Conservation (phyloP, 2,797 vertebrate species). For the Myoxocephalus aenaeus region DNA sequence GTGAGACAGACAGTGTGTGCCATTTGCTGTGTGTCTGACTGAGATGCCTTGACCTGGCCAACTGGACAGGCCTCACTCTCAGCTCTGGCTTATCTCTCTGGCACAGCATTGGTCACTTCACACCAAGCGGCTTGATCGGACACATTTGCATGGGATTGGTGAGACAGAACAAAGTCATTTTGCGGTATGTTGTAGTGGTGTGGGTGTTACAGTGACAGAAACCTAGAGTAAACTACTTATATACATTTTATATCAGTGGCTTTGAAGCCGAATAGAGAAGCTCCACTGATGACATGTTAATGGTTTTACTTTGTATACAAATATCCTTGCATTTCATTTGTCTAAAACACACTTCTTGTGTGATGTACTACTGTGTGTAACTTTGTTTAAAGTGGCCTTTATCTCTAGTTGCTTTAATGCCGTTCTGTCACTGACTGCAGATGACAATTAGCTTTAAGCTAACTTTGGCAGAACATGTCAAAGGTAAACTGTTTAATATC, state of each 20-base stretch:
- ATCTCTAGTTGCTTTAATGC: background rate
- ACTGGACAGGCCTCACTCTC: slow-evolving; percentile 85
- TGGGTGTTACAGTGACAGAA: background rate
- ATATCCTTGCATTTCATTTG: background rate
- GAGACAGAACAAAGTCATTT: slow-evolving; percentile 20
- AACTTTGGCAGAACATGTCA: background rate
- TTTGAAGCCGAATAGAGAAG: background rate
- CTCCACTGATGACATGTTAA: background rate
- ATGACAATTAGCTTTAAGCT: background rate
- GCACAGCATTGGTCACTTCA: slow-evolving; percentile 87
- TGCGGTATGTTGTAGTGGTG: slow-evolving; percentile 26
- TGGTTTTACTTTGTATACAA: background rate
- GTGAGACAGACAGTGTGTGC: slow-evolving; percentile 80
- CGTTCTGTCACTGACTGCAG: background rate
- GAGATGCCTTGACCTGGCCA: slow-evolving; percentile 79
- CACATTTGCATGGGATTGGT: slow-evolving; percentile 47
- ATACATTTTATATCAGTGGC: background rate
- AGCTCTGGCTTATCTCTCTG: slow-evolving; percentile 87
- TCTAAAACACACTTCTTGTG: background rate
- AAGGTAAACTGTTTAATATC: background rate
- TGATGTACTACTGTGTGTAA: background rate
- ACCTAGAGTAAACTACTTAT: background rate
- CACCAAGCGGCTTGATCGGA: slow-evolving; percentile 81
- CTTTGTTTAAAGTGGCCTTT: background rate
- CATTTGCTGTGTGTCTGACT: slow-evolving; percentile 84